Conservation (phyloP, 1,140 invertebrate genomes). For the Fopius arisanus region DNA sequence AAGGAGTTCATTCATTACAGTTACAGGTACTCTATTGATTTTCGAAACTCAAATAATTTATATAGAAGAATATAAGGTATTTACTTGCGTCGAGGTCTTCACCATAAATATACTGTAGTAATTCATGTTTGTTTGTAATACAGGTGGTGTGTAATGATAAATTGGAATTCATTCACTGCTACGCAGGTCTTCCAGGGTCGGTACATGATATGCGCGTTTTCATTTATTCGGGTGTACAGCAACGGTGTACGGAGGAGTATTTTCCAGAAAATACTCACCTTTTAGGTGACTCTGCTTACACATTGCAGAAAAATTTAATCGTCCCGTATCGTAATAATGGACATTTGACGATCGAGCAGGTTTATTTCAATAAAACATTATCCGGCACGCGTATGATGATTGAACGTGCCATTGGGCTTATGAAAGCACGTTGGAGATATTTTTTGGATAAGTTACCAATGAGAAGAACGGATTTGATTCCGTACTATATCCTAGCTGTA, state of each 20-base stretch:
- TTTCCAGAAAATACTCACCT: conserved; percentile 39
- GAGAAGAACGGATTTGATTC: conserved; percentile 23
- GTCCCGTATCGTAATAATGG: conserved; percentile 40
- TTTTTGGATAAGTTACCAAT: conserved; percentile 22
- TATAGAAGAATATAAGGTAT: background rate
- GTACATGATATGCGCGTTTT: conserved; percentile 42
- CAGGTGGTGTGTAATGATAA: conserved; percentile 36
- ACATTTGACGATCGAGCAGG: conserved; percentile 22
- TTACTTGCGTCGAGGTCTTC: no score
- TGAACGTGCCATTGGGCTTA: conserved; percentile 11
- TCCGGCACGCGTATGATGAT: conserved; percentile 4
- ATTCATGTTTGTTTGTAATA: background rate
- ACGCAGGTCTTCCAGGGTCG: conserved; percentile 37
- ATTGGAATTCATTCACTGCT: conserved; percentile 37
- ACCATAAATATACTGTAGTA: background rate
- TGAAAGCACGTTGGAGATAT: conserved; percentile 25
- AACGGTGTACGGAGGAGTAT: conserved; percentile 28
- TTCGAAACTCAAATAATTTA: background rate
- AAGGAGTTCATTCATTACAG: conserved; percentile 39
- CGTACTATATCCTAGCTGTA: conserved; percentile 22
- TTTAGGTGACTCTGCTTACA: conserved; percentile 39
- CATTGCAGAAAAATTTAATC: conserved; percentile 33
- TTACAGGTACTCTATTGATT: conserved; percentile 24
- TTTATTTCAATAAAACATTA: background rate
- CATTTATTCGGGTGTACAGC: conserved; percentile 30